Base-by-base conservation (phyloP, 2,113 vertebrate genomes). In the Rhinolophus ferrumequinum region DNA sequence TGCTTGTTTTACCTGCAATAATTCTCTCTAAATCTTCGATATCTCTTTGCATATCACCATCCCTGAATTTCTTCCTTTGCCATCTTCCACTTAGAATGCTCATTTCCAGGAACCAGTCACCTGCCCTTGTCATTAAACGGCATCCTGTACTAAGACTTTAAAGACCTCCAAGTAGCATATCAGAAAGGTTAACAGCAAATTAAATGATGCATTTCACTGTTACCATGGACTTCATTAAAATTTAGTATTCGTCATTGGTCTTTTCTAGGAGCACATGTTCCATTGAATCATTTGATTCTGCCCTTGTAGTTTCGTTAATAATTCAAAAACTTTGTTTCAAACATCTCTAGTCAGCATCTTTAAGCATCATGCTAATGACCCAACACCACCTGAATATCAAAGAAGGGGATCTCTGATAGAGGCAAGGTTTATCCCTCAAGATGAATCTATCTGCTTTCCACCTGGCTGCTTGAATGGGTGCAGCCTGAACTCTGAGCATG, bases 181-280 rank as follows among this genome's bases (percentile, higher is more conserved):
- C 95, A 95, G 97, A 98, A 98, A 98, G 95, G 96, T 98, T 98
- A 98, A 98, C 0, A 0, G 73, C 95, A 98, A 97, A 97, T 94
- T 82, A 98, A 98, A 98, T 97, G 94, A 88, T 97, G 94, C 92
- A 97, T 98, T 98, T 98, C 97, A 19, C 81, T 95, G 95, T 97
- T 97, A 97, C 90, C 97, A 60, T 93, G 93, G 92, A 97, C 83
- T 97, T 97, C 97, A 98, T 98, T 98, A 98, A 98, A 98, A 98
- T 98, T 98, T 98, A 98, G 95, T 97, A 89, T 91, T 69, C 22
- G 10, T 97, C 98, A 98, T 84, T 97, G 81, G 85, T 97, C 93
- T 96, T 97, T 97, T 54, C 91, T 88, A 94, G 97, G 96, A 98
- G 95, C 66, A 35, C 5, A 14, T 52, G 41, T 97, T 96, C 73